A percentile compares a stretch with the other conserved stretches of the same genome.
phyloP scores from a whole-genome alignment of 2,113 vertebrate genomes.

The Xenotilapia caudafasciata region DNA sequence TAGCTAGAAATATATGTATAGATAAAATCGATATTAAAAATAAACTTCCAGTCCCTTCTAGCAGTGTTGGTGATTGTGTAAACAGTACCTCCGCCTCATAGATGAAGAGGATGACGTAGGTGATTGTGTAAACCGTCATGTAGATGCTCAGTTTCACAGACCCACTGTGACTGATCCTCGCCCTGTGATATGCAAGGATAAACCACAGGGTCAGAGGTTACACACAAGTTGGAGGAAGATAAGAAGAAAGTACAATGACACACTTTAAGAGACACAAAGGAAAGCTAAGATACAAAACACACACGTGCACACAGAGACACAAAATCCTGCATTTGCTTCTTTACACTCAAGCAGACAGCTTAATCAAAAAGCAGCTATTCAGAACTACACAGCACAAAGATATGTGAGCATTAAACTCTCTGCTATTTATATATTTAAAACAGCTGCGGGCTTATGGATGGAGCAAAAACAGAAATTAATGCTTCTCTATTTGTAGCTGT shows the following conservation, averaged over 20 bases:
- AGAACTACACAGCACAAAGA: not conserved
- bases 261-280: not conserved
- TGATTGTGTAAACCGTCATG: conserved; percentile 91
- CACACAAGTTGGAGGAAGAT: not conserved
- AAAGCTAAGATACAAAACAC: not conserved
- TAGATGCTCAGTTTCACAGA: conserved; percentile 89
- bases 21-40: not conserved
- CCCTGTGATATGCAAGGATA: conserved; percentile 62
- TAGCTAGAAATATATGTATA: not conserved
- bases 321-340: not conserved
- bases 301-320: not conserved
- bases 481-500: not conserved
- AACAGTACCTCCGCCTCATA: conserved; percentile 83
- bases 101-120: conserved; percentile 87
- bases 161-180: conserved; percentile 88
- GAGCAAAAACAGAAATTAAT: not conserved
- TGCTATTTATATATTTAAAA: not conserved
- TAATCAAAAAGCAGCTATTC: not conserved
- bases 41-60: not conserved
- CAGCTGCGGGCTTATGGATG: not conserved
- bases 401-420: not conserved
- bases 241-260: not conserved
- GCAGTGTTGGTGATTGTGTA: not conserved
- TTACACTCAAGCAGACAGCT: not conserved
- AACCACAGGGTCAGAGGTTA: conserved; percentile 15